Evolutionary conservation across 2,888 invertebrate species (phyloP).

Genomic region (Ectemnius cavifrons): DNA sequence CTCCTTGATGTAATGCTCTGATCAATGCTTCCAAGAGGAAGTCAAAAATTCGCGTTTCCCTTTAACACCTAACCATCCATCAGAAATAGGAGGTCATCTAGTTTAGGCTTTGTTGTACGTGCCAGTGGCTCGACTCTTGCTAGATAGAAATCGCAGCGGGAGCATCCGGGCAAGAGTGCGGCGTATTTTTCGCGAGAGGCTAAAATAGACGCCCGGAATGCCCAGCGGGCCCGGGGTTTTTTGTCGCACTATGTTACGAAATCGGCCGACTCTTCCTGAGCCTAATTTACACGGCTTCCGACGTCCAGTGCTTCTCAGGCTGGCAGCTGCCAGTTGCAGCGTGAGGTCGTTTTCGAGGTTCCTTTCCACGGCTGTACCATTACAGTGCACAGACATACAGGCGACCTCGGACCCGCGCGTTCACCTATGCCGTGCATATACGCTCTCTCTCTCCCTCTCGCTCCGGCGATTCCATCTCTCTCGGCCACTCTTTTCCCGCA

Average conservation of each 20-base stretch:
- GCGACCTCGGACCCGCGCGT: constrained; percentile 60
- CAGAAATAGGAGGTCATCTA: too few species aligned
- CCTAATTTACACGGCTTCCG: constrained; percentile 48
- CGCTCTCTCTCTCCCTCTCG: constrained; percentile 37
- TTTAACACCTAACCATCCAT: too few species aligned
- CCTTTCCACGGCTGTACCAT: constrained; percentile 42
- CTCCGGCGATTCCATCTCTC: constrained; percentile 41
- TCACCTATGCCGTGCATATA: constrained; percentile 53
- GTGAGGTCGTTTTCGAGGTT: constrained; percentile 58
- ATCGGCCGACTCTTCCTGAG: constrained; percentile 44
- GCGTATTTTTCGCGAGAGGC: constrained; percentile 1
- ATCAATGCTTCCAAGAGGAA: too few species aligned
- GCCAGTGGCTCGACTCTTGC: neutral
- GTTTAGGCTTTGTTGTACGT: too few species aligned
- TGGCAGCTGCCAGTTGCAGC: constrained; percentile 57
- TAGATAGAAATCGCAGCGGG: neutral
- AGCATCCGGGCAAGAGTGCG: neutral
- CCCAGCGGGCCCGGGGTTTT: neutral
- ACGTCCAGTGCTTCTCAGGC: constrained; percentile 45
- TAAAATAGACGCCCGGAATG: constrained; percentile 12
- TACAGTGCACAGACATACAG: too few species aligned
- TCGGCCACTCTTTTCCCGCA: constrained; percentile 11
- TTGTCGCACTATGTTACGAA: constrained; percentile 43
- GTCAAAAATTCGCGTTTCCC: too few species aligned
- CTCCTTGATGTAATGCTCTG: too few species aligned